phyloP scores from a whole-genome alignment of 2,113 vertebrate species.

The Lontra canadensis region DNA sequence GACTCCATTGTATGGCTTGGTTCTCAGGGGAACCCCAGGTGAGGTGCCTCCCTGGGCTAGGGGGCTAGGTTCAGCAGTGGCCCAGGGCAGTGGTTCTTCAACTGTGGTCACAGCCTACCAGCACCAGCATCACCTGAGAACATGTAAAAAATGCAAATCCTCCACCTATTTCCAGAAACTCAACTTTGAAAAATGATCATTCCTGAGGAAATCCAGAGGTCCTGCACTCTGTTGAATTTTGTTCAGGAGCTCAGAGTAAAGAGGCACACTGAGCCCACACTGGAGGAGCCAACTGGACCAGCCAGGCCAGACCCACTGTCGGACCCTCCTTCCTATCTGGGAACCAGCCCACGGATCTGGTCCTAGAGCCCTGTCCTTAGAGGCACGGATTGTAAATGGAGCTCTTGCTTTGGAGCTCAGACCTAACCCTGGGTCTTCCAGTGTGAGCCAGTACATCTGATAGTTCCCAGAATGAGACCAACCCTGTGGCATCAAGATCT shows the following conservation, averaged over 20 bases:
- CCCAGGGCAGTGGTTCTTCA: background rate
- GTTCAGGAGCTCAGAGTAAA: background rate
- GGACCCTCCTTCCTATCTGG: background rate
- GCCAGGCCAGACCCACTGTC: background rate
- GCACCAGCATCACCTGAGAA: background rate
- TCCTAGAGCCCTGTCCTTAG: background rate
- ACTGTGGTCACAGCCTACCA: background rate
- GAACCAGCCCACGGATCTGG: background rate
- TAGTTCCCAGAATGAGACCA: background rate
- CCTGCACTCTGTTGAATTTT: background rate
- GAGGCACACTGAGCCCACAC: background rate
- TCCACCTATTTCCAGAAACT: background rate
- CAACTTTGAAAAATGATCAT: background rate
- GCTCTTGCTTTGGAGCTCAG: background rate
- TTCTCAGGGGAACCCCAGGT: background rate
- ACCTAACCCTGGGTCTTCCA: background rate
- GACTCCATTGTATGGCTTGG: background rate
- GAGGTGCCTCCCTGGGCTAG: background rate
- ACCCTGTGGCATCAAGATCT: background rate
- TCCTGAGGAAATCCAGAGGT: background rate
- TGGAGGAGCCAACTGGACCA: background rate
- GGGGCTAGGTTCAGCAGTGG: background rate
- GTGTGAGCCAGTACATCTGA: background rate
- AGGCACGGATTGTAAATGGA: background rate
- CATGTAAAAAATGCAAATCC: background rate